Conservation (phyloP, 2,113 vertebrate species). For the Caretta caretta region DNA sequence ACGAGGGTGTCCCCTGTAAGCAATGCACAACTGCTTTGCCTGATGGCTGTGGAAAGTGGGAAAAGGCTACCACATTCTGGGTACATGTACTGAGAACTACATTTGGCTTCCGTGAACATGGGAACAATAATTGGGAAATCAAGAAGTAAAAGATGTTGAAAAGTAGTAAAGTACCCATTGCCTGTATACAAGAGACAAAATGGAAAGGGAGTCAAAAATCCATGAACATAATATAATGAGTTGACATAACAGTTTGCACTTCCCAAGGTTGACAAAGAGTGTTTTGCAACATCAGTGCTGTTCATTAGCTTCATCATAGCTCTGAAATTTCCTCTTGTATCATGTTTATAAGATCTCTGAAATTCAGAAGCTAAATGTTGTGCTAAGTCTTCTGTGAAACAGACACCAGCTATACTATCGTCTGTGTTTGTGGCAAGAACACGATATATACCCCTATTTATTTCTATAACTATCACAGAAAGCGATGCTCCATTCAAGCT, state of each 20-base stretch:
- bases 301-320: constrained; percentile 98
- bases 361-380: constrained; percentile 94
- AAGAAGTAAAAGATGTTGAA: neutral
- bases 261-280: constrained; percentile 70
- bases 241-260: constrained; percentile 97
- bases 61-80: neutral
- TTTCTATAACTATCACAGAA: constrained; percentile 91
- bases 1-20: neutral
- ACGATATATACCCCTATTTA: constrained; percentile 93
- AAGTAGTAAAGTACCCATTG: neutral
- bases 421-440: constrained; percentile 92
- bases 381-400: constrained; percentile 92
- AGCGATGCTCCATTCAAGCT: constrained; percentile 94
- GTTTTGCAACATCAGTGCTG: constrained; percentile 89
- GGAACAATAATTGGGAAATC: neutral
- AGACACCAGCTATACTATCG: constrained; percentile 91
- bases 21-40: neutral
- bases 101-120: neutral
- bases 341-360: constrained; percentile 90
- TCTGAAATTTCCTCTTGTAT: constrained; percentile 88
- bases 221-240: constrained; percentile 80
- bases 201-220: neutral
- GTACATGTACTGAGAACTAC: neutral
- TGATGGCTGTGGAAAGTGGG: neutral
- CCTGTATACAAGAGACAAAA: neutral